phyloP scores from a whole-genome alignment of 2,797 vertebrate species.

The Morelia viridis region DNA sequence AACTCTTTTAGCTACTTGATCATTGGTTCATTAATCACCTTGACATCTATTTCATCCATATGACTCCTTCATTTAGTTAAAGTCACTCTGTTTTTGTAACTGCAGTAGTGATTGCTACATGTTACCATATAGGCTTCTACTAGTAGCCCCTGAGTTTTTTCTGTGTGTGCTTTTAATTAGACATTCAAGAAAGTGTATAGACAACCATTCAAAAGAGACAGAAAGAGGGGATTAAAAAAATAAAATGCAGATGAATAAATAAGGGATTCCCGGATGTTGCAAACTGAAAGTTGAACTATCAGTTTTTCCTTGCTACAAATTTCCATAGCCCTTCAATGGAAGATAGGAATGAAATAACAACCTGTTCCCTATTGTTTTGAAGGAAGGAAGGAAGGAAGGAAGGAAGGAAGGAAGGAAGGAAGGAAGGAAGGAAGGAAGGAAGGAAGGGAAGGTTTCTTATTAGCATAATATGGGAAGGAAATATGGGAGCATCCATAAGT shows the following conservation, averaged over 20 bases:
- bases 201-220: not conserved
- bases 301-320: not conserved
- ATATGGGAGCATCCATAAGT: not conserved
- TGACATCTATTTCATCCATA: not conserved
- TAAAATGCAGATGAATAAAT: not conserved
- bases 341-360: not conserved
- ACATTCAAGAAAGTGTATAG: not conserved
- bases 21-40: not conserved
- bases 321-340: not conserved
- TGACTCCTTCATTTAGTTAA: not conserved
- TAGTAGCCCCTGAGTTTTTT: too few species aligned
- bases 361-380: not conserved
- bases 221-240: not conserved
- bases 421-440: too few species aligned
- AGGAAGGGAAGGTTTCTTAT: not conserved
- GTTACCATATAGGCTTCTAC: not conserved
- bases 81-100: not conserved
- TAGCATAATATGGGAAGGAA: not conserved
- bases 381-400: not conserved
- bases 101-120: not conserved
- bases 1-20: not conserved
- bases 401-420: not conserved
- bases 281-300: not conserved
- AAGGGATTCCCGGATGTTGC: not conserved
- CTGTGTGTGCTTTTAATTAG: too few species aligned